Base-by-base conservation (phyloP, 1,140 invertebrate species). In the Lasioglossum baleicum region DNA sequence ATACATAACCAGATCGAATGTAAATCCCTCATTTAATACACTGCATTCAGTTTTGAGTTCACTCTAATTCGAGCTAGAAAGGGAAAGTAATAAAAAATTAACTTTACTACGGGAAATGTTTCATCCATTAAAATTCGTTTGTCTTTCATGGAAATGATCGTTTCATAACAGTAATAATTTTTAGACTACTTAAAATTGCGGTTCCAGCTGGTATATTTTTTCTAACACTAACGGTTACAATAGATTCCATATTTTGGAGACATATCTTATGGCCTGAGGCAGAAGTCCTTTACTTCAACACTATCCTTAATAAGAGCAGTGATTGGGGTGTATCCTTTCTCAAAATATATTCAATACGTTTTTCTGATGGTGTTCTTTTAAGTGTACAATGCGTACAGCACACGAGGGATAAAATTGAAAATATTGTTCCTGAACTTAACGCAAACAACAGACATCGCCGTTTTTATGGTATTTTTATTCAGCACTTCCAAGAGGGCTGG, bases 401-500 rank as follows among this genome's bases (percentile, higher is more conserved):
- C 35, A 35, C 35, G 5, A 35, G 35, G 35, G 2, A 5, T 40
- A n/a, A 31, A 69, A 61, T 60, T 40, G 44, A n/a, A 70, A 73
- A 2, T 63, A 70, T 11, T 26, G 68, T 17, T 75, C 83, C 71
- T 61, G 6, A 75, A 83, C 90, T 94, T 94, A 90, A 94, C 83
- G 83, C 48, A 66, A 83, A 79, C 86, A 35, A 82, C 92, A 98
- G 97, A 99, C 97, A 64, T 97, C 96, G 60, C 99, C 99, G 77
- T 99, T 99, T 92, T 91, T 98, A 13, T 99, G 99, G 99, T 99
- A 99, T 92, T 99, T 99, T 91, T 99, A 98, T 92, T 99, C 98
- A 51, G 99, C 98, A 2, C 92, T 99, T 40, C 99, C 99, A 2
- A 94, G 98, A 79, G 97, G 97, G 7, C 93, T 99, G 87, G 96